A percentile compares a stretch with the other conserved stretches of the same genome.
Evolutionary conservation across 2,888 invertebrate genomes (phyloP).

Genomic region (Agonopterix subpropinquella): DNA sequence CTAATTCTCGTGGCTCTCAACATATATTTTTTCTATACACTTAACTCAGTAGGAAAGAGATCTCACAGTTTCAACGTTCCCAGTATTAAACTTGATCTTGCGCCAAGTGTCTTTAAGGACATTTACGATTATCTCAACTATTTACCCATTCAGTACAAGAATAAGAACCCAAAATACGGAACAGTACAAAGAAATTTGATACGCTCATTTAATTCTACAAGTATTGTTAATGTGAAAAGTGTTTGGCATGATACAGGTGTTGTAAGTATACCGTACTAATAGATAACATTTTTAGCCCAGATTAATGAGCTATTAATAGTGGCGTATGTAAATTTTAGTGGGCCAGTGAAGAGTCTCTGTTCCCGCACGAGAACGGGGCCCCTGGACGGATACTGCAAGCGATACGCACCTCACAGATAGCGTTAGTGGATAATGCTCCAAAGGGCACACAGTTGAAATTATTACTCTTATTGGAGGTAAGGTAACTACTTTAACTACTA

Average conservation of each 20-base stretch:
- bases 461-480: constrained; percentile 83
- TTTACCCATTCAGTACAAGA: constrained; percentile 54
- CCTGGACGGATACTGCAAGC: constrained; percentile 79
- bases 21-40: constrained; percentile 61
- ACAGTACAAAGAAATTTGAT: constrained; percentile 40
- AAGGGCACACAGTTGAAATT: constrained; percentile 95
- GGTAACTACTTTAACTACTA: background rate
- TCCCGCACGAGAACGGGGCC: constrained; percentile 63
- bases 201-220: constrained; percentile 52
- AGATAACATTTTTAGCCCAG: no score
- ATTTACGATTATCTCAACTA: constrained; percentile 56
- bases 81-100: constrained; percentile 37
- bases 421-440: constrained; percentile 84
- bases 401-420: constrained; percentile 80
- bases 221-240: constrained; percentile 25
- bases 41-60: constrained; percentile 41
- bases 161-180: constrained; percentile 45
- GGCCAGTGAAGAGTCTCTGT: constrained; percentile 58
- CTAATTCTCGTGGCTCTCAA: constrained; percentile 56
- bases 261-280: constrained; percentile 29
- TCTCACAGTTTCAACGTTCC: constrained; percentile 33
- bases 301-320: no score
- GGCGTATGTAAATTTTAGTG: constrained; percentile 33
- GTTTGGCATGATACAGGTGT: constrained; percentile 44
- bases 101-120: constrained; percentile 44